Percentiles rank a stretch among this genome's conserved stretches.
phyloP scores from a whole-genome alignment of 2,113 vertebrate species.

The Rana temporaria region DNA sequence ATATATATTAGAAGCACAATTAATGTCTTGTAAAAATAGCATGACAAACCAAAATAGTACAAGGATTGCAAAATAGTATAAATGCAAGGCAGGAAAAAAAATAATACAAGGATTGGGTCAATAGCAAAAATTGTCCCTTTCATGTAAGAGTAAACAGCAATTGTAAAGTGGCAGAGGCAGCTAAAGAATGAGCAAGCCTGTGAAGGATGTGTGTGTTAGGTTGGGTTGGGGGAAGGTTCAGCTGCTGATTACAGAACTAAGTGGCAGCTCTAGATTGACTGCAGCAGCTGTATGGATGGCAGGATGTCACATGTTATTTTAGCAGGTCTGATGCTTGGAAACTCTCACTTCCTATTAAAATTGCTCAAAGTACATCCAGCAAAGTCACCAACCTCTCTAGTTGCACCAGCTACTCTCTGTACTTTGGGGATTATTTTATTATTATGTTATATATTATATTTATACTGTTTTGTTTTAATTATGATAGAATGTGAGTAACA shows the following conservation, averaged over 20 bases:
- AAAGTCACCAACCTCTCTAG: background rate
- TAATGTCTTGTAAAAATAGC: background rate
- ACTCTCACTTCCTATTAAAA: conserved; percentile 16
- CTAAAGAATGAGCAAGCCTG: background rate
- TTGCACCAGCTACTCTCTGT: background rate
- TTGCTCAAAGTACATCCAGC: conserved; percentile 29
- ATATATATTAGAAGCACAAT: background rate
- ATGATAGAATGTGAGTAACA: too few relatives aligned
- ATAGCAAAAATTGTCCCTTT: background rate
- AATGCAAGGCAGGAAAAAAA: background rate
- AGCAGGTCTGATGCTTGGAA: conserved; percentile 44
- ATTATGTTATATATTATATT: too few relatives aligned
- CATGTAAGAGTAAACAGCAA: background rate
- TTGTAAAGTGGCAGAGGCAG: too few relatives aligned
- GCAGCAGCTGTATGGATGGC: background rate
- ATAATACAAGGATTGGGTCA: background rate
- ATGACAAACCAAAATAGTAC: background rate
- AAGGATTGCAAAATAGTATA: background rate
- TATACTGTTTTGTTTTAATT: too few relatives aligned
- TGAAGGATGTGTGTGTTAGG: background rate
- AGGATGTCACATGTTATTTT: conserved; percentile 50
- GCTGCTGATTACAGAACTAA: conserved; percentile 27
- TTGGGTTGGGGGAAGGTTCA: background rate
- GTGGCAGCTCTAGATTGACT: conserved; percentile 29
- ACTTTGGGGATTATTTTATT: too few relatives aligned